These are phyloP conservation scores for Petrocephalus schoutedeni DNA, from an alignment of 2,797 vertebrate species.

Conservation along the genomic window DNA sequence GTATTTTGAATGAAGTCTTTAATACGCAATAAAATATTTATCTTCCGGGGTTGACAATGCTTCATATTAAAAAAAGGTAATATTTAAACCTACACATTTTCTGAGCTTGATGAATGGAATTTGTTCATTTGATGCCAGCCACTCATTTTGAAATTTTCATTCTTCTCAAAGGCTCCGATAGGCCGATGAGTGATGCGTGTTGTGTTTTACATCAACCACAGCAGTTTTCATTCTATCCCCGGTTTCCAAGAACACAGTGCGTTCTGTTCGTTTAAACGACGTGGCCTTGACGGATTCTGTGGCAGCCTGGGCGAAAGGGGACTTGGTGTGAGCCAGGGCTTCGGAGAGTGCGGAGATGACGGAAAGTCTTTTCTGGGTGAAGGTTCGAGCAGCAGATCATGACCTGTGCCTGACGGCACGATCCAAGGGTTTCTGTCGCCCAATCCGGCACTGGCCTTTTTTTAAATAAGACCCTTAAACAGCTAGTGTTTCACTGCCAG, in stretches of 20 bases:
- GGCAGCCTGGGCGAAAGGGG: background rate
- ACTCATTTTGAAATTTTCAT: background rate
- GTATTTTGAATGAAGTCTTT: background rate
- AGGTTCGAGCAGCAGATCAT: background rate
- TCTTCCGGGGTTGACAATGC: background rate
- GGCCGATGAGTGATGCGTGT: background rate
- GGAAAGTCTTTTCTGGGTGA: background rate
- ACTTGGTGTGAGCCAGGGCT: background rate
- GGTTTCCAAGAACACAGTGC: background rate
- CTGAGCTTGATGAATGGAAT: background rate
- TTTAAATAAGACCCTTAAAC: slow-evolving; percentile 6
- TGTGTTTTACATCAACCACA: slow-evolving; percentile 13
- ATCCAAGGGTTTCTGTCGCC: background rate
- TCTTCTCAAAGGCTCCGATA: background rate
- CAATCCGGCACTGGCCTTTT: background rate
- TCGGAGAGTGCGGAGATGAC: background rate
- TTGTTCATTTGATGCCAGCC: background rate
- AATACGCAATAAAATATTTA: background rate
- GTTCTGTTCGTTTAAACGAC: background rate
- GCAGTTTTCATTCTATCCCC: background rate
- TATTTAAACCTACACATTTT: background rate
- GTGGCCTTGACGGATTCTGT: background rate
- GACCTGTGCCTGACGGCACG: background rate
- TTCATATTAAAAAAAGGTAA: background rate
- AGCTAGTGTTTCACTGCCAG: background rate